Evolutionary conservation across 2,113 vertebrate species (phyloP), one percentile per base, ranked within the genome.

Genomic region (Amia ocellicauda): DNA sequence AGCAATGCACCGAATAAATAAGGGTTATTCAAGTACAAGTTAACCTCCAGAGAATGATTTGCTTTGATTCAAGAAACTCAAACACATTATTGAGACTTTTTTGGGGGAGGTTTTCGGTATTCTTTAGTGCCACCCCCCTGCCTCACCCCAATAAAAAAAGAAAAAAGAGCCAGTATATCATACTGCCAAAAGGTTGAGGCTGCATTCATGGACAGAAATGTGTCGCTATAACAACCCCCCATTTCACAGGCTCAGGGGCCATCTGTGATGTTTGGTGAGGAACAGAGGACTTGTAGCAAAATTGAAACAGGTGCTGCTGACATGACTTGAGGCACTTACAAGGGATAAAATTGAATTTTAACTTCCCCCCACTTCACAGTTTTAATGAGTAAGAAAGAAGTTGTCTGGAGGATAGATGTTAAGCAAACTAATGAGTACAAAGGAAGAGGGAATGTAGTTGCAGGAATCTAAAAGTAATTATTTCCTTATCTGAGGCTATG

Each of bases 401-500:
- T 50, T 64, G 55, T 71, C 36, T 68, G 66, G 51, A 69, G 59
- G 47, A 64, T 56, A 68, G 66, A 65, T 52, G 70, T 74, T 79
- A 61, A 74, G 75, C 56, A 60, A 56, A 56, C 57, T 71, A 83
- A 80, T 74, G 74, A 79, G 70, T 66, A 62, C 74, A 56, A 63
- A 59, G 5, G 56, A 69, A 27, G 51, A n/a, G 41, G 68, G 45
- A 51, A 40, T 74, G 70, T 63, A 64, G 73, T 58, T 72, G 66
- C 72, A 71, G 64, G 49, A 16, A 79, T 72, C 31, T 55, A 19
- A 72, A 84, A 80, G 78, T 75, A 80, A 88, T 88, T 82, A 82
- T 64, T 72, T 71, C 50, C 77, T 86, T 84, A 84, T 88, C 82
- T 71, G n/a, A 27, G 61, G 51, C n/a, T 28, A 51, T 24, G 50